Conservation (phyloP, 1,140 invertebrate genomes). For the Choristoneura fumiferana region DNA sequence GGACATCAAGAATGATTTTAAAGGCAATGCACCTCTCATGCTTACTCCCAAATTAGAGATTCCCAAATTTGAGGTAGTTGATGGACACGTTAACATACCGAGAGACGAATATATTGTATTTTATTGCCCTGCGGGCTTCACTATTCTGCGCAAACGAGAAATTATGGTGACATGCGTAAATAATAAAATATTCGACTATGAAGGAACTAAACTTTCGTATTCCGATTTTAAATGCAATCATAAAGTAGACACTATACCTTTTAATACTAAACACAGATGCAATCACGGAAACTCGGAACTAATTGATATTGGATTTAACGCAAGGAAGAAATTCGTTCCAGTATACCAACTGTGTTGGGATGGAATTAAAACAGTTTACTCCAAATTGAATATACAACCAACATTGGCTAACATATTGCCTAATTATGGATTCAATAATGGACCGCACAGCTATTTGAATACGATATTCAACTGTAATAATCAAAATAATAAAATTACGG, state of each 20-base stretch:
- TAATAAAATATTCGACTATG: conserved; percentile 33
- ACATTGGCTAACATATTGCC: conserved; percentile 23
- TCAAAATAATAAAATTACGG: conserved; percentile 38
- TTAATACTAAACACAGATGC: conserved; percentile 30
- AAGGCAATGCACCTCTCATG: conserved; percentile 26
- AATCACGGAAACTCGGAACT: conserved; percentile 27
- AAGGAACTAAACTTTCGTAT: conserved; percentile 34
- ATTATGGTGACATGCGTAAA: conserved; percentile 37
- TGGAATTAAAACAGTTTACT: conserved; percentile 42
- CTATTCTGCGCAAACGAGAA: conserved; percentile 19
- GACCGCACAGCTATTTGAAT: conserved; percentile 36
- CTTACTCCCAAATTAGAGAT: not conserved
- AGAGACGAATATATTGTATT: conserved; percentile 28
- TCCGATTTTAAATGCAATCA: conserved; percentile 44
- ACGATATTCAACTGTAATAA: conserved; percentile 46
- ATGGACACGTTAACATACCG: conserved; percentile 28
- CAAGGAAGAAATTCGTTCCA: conserved; percentile 31
- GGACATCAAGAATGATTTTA: conserved; percentile 19
- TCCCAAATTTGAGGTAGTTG: conserved; percentile 14
- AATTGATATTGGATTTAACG: conserved; percentile 44
- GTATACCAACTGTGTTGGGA: conserved; percentile 58
- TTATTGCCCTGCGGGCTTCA: conserved; percentile 29
- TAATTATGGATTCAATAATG: conserved; percentile 28
- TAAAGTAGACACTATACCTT: conserved; percentile 27
- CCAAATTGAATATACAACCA: conserved; percentile 36